These are phyloP conservation scores for Polietes domitor DNA, from an alignment of 2,888 invertebrate species.

Conservation along the genomic window DNA sequence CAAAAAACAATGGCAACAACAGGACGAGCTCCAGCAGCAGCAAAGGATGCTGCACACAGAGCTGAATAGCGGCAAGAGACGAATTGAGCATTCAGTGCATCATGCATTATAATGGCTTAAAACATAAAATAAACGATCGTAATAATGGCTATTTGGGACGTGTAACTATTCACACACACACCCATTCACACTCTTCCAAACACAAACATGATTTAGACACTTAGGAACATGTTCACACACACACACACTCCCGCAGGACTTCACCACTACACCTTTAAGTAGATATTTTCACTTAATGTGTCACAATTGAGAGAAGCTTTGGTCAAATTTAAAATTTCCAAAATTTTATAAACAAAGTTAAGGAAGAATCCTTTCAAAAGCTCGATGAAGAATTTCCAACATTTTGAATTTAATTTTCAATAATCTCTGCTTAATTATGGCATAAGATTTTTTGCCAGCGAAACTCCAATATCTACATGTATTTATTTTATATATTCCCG, in stretches of 20 bases:
- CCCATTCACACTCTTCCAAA: neutral
- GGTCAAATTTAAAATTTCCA: slow-evolving; percentile 2
- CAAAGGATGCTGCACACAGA: neutral
- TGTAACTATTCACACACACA: slow-evolving; percentile 15
- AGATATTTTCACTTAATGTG: neutral
- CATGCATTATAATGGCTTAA: slow-evolving; percentile 65
- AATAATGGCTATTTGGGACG: slow-evolving; percentile 64
- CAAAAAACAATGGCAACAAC: neutral
- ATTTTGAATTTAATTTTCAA: no score
- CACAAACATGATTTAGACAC: slow-evolving; percentile 8
- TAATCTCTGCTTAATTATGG: no score
- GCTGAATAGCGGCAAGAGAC: slow-evolving; percentile 15
- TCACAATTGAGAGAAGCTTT: neutral
- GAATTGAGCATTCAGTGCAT: slow-evolving; percentile 58
- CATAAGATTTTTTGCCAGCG: no score
- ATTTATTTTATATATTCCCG: no score
- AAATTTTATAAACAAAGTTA: no score
- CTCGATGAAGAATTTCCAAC: no score
- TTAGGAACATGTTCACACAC: neutral
- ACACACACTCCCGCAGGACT: neutral
- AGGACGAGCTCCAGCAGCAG: neutral
- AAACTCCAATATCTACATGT: no score
- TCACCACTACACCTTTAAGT: no score
- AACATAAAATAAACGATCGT: slow-evolving; percentile 65
- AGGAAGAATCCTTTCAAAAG: no score